Evolutionary conservation across 2,113 vertebrate genomes (phyloP), one percentile per base, ranked within the genome.

Genomic region (Perca schrenkii): DNA sequence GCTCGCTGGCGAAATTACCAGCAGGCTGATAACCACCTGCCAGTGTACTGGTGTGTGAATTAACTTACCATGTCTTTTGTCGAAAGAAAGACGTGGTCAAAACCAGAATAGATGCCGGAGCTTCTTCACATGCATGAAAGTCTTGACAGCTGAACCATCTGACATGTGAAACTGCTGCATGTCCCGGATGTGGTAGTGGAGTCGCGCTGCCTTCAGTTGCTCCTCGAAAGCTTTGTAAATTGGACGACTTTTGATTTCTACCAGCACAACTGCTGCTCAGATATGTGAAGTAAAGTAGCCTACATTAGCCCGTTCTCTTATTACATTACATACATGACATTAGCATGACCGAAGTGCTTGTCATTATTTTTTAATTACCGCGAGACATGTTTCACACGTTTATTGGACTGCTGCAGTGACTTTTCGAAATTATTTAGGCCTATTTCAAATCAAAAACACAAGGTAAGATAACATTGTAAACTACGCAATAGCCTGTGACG

Each of bases 31-130:
- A 4, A 34, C 4, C 4, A 34, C 16, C 21, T 10, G 21, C 0
- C 0, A 11, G 0, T 40, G 50, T 8, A 3, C 2, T 6, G 31
- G 1, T 2, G 12, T 7, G 15, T 12, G 3, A 25, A 31, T 36
- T 3, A 19, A 68, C n/a, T 92, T 81, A 94, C 94, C 94, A 94
- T 94, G 11, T 77, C 17, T 34, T 34, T 56, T 60, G 6, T 40
- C 0, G 34, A 80, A 79, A 50, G 22, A 78, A 81, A 57, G 21
- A 2, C 43, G 53, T 8, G 1, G n/a, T 80, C 54, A 52, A 17
- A 22, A 0, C 28, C 54, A 14, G 47, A 70, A 6, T 0, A 22
- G 74, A 49, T 49, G 17, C 28, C 0, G 28, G 22, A 36, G 60
- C 49, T 75, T 73, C 80, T 87, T 61, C 28, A 60, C 83, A 64